A percentile compares a stretch with the other conserved stretches of the same genome.
Conservation (phyloP, 2,797 vertebrate genomes). For the Ptychobarbus kaznakovi region DNA sequence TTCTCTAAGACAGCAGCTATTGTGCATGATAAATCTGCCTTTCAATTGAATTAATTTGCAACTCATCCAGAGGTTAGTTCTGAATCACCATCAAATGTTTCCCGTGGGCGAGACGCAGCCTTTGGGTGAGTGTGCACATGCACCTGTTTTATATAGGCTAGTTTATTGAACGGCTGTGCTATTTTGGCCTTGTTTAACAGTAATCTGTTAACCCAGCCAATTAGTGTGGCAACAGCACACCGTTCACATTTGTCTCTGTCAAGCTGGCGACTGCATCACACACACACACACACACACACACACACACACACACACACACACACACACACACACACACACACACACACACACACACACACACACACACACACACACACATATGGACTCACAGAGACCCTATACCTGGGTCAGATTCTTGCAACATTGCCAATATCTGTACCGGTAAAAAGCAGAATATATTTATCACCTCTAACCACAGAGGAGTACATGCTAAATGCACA, state of each 20-base stretch:
- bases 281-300: neutral
- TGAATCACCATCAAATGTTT: constrained; percentile 2
- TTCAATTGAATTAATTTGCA: neutral
- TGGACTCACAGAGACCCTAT: neutral
- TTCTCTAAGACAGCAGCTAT: neutral
- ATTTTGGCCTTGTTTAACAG: constrained; percentile 42
- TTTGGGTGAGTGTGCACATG: neutral
- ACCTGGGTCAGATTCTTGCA: constrained; percentile 26
- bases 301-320: constrained; percentile 5
- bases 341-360: neutral
- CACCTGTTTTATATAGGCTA: constrained; percentile 26
- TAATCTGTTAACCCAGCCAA: constrained; percentile 49
- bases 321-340: neutral
- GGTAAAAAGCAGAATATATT: neutral
- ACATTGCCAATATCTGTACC: neutral
- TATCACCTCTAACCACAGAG: neutral
- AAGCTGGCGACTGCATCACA: neutral
- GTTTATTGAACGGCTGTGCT: constrained; percentile 31
- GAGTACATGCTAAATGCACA: neutral
- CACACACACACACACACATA: neutral
- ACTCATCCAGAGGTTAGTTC: neutral
- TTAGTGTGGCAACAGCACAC: constrained; percentile 37
- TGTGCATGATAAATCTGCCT: neutral
- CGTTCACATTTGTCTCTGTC: constrained; percentile 53
- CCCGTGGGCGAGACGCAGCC: neutral